Evolutionary conservation across 2,797 vertebrate genomes (phyloP).

Genomic region (Danio choprae): DNA sequence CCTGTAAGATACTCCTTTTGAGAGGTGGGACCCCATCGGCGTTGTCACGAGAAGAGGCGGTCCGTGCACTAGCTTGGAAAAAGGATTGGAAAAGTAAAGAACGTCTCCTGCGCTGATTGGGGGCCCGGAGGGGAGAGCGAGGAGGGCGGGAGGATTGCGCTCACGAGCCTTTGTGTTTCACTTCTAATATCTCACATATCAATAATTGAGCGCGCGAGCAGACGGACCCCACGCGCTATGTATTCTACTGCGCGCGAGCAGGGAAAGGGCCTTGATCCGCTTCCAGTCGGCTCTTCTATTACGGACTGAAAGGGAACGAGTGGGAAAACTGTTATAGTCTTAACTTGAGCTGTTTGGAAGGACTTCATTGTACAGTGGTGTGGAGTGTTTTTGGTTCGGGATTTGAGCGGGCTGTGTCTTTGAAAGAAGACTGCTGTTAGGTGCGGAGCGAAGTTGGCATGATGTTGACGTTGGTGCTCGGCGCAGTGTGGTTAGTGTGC

Average conservation of each 20-base stretch:
- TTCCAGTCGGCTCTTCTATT: slow-evolving; percentile 65
- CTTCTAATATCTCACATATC: slow-evolving; percentile 83
- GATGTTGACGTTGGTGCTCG: slow-evolving; percentile 86
- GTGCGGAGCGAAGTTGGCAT: slow-evolving; percentile 68
- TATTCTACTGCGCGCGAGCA: slow-evolving; percentile 77
- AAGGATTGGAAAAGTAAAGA: slow-evolving; percentile 82
- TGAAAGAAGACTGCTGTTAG: slow-evolving; percentile 62
- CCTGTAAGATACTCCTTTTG: slow-evolving; percentile 68
- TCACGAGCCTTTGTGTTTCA: slow-evolving; percentile 84
- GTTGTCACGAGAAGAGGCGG: slow-evolving; percentile 75
- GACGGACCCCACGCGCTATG: slow-evolving; percentile 84
- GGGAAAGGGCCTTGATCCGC: slow-evolving; percentile 77
- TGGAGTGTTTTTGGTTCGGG: slow-evolving; percentile 37
- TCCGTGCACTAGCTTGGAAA: slow-evolving; percentile 79
- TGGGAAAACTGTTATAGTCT: slow-evolving; percentile 39
- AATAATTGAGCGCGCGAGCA: slow-evolving; percentile 86
- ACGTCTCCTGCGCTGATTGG: slow-evolving; percentile 76
- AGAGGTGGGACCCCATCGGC: slow-evolving; percentile 66
- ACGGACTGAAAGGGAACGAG: slow-evolving; percentile 66
- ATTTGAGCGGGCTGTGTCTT: slow-evolving; percentile 39
- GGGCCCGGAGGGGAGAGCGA: slow-evolving; percentile 64
- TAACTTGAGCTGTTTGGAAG: slow-evolving; percentile 42
- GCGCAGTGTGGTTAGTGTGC: slow-evolving; percentile 84
- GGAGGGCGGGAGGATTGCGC: slow-evolving; percentile 70
- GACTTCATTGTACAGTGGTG: slow-evolving; percentile 35